A percentile compares a stretch with the other conserved stretches of the same genome.
These are phyloP conservation scores for Patella depressa DNA, from an alignment of 2,888 invertebrate genomes.

Conservation along the genomic window DNA sequence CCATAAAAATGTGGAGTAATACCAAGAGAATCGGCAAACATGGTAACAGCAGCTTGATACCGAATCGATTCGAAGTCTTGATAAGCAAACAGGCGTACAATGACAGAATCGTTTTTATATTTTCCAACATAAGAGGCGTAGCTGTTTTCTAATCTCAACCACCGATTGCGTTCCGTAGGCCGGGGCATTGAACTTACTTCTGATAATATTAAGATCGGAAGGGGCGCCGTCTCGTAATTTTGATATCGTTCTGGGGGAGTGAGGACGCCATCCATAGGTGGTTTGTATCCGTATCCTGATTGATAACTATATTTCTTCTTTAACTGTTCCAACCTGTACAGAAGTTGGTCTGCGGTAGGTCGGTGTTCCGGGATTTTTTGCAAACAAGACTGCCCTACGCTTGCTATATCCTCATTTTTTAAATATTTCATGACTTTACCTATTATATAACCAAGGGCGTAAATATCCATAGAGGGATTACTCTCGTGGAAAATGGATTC, in stretches of 20 bases:
- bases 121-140: background rate
- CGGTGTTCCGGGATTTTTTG: background rate
- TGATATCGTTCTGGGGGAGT: background rate
- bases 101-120: background rate
- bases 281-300: background rate
- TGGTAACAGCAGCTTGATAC: background rate
- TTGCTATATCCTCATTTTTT: background rate
- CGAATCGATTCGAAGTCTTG: background rate
- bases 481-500: conserved; percentile 11
- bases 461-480: conserved; percentile 21
- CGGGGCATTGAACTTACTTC: background rate
- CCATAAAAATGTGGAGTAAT: background rate
- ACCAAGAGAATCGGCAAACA: background rate
- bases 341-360: background rate
- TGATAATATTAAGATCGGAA: background rate
- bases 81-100: background rate
- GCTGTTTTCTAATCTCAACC: background rate
- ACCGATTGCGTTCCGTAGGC: no score
- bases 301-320: background rate
- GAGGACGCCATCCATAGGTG: background rate
- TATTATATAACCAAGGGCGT: conserved; percentile 25
- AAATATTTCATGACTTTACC: conserved; percentile 5
- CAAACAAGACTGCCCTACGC: background rate
- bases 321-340: background rate
- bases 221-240: background rate